Evolutionary conservation across 2,797 vertebrate genomes (phyloP), one percentile per base, ranked within the genome.

Genomic region (Sparus aurata): DNA sequence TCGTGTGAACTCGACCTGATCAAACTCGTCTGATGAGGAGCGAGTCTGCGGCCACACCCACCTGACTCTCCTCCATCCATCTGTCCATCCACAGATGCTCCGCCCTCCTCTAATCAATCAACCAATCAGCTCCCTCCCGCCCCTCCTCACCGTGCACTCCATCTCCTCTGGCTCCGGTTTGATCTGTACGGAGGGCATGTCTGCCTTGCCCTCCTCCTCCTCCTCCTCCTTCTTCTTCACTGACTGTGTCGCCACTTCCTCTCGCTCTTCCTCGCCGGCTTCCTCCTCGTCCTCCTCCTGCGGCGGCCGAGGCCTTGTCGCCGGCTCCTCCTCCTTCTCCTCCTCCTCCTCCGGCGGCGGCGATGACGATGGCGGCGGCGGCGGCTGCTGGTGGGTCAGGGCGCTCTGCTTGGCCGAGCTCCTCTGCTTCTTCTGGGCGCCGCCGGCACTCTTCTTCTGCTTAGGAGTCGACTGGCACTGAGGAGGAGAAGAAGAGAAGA

Each of bases 141-240:
- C 23, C 20, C 41, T 69, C 69, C 94, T 95, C 91, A 96, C 95
- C 93, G 94, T 94, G 94, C 94, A 95, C 88, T 93, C 93, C 90
- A 92, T 92, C 93, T 96, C 95, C 87, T 95, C 94, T 12, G 95
- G 95, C 89, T 96, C 95, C 3, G 93, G 85, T 88, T 96, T 96
- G 92, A 96, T 94, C 87, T 95, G 94, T 85, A 95, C 80, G 47
- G 94, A 94, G 66, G 95, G 95, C 95, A 96, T 96, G 87, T 93
- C 88, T 76, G 83, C 68, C 64, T 57, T 61, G 22, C 3, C 83
- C 70, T 63, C 69, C 52, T 69, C 58, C 73, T 73, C 53, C 65
- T 53, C 69, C 65, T 83, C 71, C 73, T 73, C 75, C 52, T 82
- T 85, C 79, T 86, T 82, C 62, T 74, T 79, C 63, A 74, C 79